These are phyloP conservation scores for Megastigmus dorsalis DNA, from an alignment of 2,888 invertebrate species.

Conservation along the genomic window DNA sequence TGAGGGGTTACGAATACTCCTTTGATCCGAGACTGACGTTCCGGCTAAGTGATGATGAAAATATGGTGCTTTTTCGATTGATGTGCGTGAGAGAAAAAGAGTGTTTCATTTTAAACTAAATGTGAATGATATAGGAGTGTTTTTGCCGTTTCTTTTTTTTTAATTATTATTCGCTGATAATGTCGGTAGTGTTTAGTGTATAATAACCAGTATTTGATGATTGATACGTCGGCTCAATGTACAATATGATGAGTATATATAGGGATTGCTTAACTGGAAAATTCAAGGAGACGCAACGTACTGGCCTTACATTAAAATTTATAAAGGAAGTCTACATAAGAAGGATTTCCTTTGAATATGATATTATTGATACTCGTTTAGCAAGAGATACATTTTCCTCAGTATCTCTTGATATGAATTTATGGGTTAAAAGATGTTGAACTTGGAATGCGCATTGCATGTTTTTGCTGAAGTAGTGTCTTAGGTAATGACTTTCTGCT, in stretches of 20 bases:
- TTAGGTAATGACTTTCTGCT: constrained; percentile 19
- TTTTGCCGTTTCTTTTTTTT: constrained; percentile 17
- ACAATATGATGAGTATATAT: background rate
- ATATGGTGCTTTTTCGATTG: constrained; percentile 33
- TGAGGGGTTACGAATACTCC: constrained; percentile 54
- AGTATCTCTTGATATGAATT: constrained; percentile 1
- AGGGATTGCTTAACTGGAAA: background rate
- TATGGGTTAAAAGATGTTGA: background rate
- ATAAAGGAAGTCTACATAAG: constrained; percentile 8
- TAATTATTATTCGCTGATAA: too few relatives aligned
- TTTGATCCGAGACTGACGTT: constrained; percentile 56
- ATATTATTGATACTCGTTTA: background rate
- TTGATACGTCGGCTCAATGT: background rate
- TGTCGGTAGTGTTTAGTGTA: constrained; percentile 29
- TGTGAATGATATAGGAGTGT: constrained; percentile 2
- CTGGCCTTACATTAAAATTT: constrained; percentile 9
- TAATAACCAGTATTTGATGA: constrained; percentile 50
- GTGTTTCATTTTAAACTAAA: constrained; percentile 4
- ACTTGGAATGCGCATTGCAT: constrained; percentile 25
- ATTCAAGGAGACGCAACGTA: background rate
- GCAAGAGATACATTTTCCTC: constrained; percentile 2
- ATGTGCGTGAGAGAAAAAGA: background rate
- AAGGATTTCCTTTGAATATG: background rate
- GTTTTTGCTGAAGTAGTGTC: constrained; percentile 4
- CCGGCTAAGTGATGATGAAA: constrained; percentile 52